A percentile compares a stretch with the other conserved stretches of the same genome.
Conservation (phyloP, 2,888 invertebrate species). For the Thumatha senex region DNA sequence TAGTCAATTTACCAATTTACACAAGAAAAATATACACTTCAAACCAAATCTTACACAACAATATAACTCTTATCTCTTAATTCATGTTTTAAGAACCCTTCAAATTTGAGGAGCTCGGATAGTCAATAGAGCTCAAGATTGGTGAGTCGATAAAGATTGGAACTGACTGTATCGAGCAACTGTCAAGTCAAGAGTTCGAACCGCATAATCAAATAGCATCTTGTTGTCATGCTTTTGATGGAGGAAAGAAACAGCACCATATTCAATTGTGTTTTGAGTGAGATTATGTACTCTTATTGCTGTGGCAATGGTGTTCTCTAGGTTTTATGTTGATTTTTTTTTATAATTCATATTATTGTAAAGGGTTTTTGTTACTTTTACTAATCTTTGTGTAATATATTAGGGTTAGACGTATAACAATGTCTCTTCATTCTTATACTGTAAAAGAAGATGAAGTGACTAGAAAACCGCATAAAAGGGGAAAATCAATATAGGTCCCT, state of each 20-base stretch:
- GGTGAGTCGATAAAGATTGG: constrained; percentile 47
- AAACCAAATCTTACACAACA: constrained; percentile 19
- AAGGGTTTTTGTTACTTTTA: too few relatives aligned
- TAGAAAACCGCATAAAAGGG: too few relatives aligned
- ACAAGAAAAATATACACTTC: constrained; percentile 6
- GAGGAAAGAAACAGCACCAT: constrained; percentile 14
- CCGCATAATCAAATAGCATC: constrained; percentile 42
- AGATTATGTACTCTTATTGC: background rate
- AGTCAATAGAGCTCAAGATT: constrained; percentile 50
- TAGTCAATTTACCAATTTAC: constrained; percentile 9
- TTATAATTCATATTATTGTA: too few relatives aligned
- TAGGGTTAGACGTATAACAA: too few relatives aligned
- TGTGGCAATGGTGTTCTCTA: constrained; percentile 4
- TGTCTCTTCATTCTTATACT: too few relatives aligned
- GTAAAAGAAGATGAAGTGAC: too few relatives aligned
- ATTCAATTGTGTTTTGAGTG: constrained; percentile 5
- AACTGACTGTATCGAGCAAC: constrained; percentile 51
- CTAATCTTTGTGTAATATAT: too few relatives aligned
- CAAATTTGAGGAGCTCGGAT: constrained; percentile 37
- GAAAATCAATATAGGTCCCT: too few relatives aligned
- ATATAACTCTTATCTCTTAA: constrained; percentile 29
- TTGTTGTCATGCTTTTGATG: constrained; percentile 34
- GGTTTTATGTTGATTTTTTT: background rate
- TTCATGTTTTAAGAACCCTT: constrained; percentile 42
- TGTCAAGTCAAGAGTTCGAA: constrained; percentile 45